These are phyloP conservation scores for Lobophora halterata DNA, from an alignment of 2,888 invertebrate species.

Conservation along the genomic window DNA sequence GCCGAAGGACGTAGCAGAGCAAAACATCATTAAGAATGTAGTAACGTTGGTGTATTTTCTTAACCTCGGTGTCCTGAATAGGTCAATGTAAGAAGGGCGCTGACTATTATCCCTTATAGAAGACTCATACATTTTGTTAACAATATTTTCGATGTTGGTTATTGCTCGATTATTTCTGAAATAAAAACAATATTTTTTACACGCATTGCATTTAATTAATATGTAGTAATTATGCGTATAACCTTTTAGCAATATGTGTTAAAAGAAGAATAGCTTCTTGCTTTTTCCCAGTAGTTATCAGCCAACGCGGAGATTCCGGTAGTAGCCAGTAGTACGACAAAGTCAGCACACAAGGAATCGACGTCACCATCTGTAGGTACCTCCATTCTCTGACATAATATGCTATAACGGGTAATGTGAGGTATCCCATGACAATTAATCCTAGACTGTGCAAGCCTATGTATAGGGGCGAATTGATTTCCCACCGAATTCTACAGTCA, in stretches of 20 bases:
- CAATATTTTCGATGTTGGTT: conserved; percentile 51
- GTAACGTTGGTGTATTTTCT: conserved; percentile 84
- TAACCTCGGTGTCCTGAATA: conserved; percentile 85
- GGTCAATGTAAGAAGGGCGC: conserved; percentile 67
- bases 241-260: conserved; percentile 82
- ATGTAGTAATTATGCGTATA: too few species aligned
- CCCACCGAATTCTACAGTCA: conserved; percentile 83
- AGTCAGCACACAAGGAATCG: conserved; percentile 75
- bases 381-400: conserved; percentile 83
- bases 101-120: conserved; percentile 45
- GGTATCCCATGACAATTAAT: conserved; percentile 77
- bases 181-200: too few species aligned
- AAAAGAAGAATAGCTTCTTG: conserved; percentile 82
- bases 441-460: conserved; percentile 79
- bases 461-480: conserved; percentile 77
- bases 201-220: too few species aligned
- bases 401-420: conserved; percentile 79
- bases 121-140: conserved; percentile 46
- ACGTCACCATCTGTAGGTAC: conserved; percentile 78
- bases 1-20: conserved; percentile 91
- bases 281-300: conserved; percentile 84
- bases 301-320: conserved; percentile 91
- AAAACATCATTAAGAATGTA: conserved; percentile 88
- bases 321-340: conserved; percentile 84
- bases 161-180: conserved; percentile 68